phyloP scores from a whole-genome alignment of 2,113 vertebrate species.

The Melierax canorus region DNA sequence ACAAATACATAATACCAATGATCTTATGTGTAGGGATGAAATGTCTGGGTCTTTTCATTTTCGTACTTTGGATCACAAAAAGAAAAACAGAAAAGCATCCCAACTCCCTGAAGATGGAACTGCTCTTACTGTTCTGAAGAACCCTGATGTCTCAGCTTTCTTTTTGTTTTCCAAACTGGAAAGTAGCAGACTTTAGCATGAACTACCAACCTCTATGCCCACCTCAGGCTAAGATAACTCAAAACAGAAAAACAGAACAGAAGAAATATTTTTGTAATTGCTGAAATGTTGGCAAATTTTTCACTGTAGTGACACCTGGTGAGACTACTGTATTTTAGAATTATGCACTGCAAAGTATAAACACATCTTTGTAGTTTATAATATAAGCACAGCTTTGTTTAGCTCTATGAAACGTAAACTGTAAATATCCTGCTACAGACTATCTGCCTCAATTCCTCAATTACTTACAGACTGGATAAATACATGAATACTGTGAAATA shows the following conservation, averaged over 20 bases:
- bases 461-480: background rate
- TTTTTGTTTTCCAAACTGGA: background rate
- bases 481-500: background rate
- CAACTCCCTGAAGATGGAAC: background rate
- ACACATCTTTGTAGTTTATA: conserved; percentile 20
- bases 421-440: background rate
- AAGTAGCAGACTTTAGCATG: background rate
- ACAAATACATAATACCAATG: background rate
- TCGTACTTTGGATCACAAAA: background rate
- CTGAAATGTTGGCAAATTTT: conserved; percentile 37
- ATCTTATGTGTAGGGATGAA: background rate
- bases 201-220: background rate
- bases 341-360: conserved; percentile 35
- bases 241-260: conserved; percentile 8
- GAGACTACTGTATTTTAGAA: conserved; percentile 36
- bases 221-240: conserved; percentile 7
- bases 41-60: background rate
- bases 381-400: conserved; percentile 51
- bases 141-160: background rate
- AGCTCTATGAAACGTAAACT: conserved; percentile 29
- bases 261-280: background rate
- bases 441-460: background rate
- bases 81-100: background rate
- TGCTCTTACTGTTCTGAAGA: background rate
- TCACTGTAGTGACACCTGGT: conserved; percentile 36